Evolutionary conservation across 1,140 invertebrate genomes (phyloP), one percentile per base, ranked within the genome.

Genomic region (Myzus persicae): DNA sequence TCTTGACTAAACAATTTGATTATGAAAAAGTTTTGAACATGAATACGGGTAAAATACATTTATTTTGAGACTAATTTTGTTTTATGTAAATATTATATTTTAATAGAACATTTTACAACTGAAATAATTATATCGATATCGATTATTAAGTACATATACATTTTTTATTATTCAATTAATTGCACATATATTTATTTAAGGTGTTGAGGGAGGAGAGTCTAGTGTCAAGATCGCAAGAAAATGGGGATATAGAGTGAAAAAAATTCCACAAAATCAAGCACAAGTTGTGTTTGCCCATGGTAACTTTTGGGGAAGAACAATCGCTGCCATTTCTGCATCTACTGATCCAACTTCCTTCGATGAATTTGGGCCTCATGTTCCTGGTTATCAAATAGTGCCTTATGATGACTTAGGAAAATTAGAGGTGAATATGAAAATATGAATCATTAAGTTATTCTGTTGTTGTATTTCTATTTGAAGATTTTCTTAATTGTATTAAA

Each of bases 271-370:
- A 1, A 96, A 97, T 94, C 94, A 97, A 94, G 98, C 98, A 0
- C 97, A 96, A 90, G 96, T 97, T 20, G 94, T 98, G 0, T 98
- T 98, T 95, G 97, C 96, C 1, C 95, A 96, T 48, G 96, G 96
- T 22, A 98, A 98, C 95, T 98, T 98, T 95, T 98, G 97, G 97
- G 98, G 98, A 6, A 95, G 98, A 88, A 97, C 97, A 0, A 94
- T 98, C 36, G 96, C 97, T 1, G 98, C 98, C 1, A 96, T 98
- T 44, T 98, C 97, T 1, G 96, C 97, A 31, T 98, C 97, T 0
- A 97, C 96, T 0, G 97, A 98, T 95, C 96, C 97, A 1, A 95
- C 95, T 8, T 96, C 96, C 87, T 97, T 96, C 94, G 95, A 95
- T 42, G 97, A 96, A 26, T 98, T 97, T 95, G 98, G 98, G 11